Conservation (phyloP, 1,140 invertebrate species). For the Phortica variegata region DNA sequence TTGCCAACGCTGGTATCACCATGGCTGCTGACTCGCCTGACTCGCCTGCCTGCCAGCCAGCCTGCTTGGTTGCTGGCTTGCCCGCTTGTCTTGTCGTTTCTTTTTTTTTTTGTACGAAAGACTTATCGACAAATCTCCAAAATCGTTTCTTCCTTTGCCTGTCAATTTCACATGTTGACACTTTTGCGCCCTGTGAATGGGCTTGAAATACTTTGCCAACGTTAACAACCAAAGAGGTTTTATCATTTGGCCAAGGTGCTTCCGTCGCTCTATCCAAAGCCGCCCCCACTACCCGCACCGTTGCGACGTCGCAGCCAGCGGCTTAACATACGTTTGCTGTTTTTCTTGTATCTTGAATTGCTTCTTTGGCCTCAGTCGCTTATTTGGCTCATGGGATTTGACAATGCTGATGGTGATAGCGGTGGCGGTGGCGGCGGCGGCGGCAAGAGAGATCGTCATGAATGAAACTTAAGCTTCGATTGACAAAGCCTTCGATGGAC, state of each 20-base stretch:
- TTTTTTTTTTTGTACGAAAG: conserved; percentile 34
- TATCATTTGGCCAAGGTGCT: conserved; percentile 15
- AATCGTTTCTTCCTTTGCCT: conserved; percentile 44
- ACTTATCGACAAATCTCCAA: conserved; percentile 55
- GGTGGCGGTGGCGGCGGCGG: too few species aligned
- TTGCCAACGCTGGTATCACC: conserved; percentile 3
- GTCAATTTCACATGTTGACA: conserved; percentile 51
- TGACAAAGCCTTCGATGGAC: conserved; percentile 16
- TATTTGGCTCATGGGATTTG: conserved; percentile 48
- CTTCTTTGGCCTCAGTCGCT: conserved; percentile 24
- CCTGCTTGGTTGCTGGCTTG: too few species aligned
- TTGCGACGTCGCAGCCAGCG: too few species aligned
- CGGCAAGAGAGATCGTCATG: conserved; percentile 24
- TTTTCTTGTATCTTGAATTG: conserved; percentile 19
- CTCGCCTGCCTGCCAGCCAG: too few species aligned
- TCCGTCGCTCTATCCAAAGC: conserved; percentile 4
- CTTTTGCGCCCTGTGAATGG: conserved; percentile 30
- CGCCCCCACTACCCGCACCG: conserved; percentile 32
- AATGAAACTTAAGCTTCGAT: conserved; percentile 36
- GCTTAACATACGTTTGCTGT: too few species aligned
- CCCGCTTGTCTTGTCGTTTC: too few species aligned
- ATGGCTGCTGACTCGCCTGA: too few species aligned
- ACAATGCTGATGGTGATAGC: neutral
- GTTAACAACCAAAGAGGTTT: conserved; percentile 38
- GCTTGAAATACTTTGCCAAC: conserved; percentile 20